Evolutionary conservation across 1,140 invertebrate genomes (phyloP), one percentile per base, ranked within the genome.

Genomic region (Drosophila nasuta): DNA sequence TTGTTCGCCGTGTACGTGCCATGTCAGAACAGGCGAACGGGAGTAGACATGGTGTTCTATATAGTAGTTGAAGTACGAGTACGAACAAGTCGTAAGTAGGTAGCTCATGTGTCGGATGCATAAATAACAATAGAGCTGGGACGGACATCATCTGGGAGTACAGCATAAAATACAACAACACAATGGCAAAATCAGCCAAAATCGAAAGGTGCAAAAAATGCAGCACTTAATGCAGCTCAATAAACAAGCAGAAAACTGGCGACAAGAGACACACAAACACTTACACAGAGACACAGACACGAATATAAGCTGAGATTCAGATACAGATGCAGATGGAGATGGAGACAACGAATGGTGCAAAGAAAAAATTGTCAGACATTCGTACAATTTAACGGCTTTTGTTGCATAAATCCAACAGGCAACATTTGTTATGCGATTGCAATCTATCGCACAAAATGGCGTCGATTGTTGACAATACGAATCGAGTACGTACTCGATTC

Each of bases 401-500:
- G 85, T 88, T 88, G 85, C 85, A 89, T 88, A 88, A 88, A 89
- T 81, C 70, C 81, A 71, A 64, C 85, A 81, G 81, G 65, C 80
- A 88, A 88, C 85, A 88, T 88, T 88, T 85, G 81, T 88, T 88
- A 85, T 83, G 75, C 85, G 85, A 88, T 88, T 88, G 85, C 81
- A 81, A 88, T 88, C 85, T 81, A 78, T 71, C 13, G 65, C 62
- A 43, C 49, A 87, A 87, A 89, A 88, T 85, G 81, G 74, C 85
- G 80, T 67, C 85, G 68, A 89, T 83, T 82, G 85, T 72, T 88
- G 83, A 89, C 83, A 86, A 82, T 79, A 30, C 64, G 59, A 74
- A 72, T 56, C 56, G 38, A 70, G 79, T 74, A 79, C 13, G 38
- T 68, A 51, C 54, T 41, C 54, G 54, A 57, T 58, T 8, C 20